Evolutionary conservation across 2,113 vertebrate species (phyloP).

Genomic region (Toxotes jaculatrix): DNA sequence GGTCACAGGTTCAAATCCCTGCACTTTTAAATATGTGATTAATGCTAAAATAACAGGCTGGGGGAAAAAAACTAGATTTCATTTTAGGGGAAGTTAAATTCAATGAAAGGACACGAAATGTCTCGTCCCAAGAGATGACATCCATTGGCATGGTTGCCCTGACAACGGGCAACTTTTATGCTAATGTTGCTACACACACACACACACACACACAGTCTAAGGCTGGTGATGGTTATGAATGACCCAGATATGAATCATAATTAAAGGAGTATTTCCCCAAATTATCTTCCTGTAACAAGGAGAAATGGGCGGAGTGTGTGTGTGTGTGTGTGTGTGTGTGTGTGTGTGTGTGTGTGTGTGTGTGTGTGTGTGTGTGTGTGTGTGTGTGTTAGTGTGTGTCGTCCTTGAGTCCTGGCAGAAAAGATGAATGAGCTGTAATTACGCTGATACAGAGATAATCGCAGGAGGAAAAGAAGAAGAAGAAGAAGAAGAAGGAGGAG

Average conservation of each 20-base stretch:
- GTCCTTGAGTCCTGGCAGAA: conserved; percentile 61
- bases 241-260: conserved; percentile 71
- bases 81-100: conserved; percentile 11
- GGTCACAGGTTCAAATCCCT: conserved; percentile 20
- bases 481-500: background rate
- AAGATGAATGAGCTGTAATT: conserved; percentile 75
- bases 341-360: conserved; percentile 35
- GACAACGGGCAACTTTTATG: conserved; percentile 14
- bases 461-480: conserved; percentile 19
- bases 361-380: conserved; percentile 35
- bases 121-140: background rate
- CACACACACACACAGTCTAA: conserved; percentile 10
- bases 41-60: too few species aligned
- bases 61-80: background rate
- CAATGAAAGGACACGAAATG: background rate
- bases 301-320: conserved; percentile 30
- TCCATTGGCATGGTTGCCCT: background rate
- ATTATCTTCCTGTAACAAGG: conserved; percentile 60
- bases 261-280: conserved; percentile 64
- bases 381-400: conserved; percentile 32
- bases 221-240: conserved; percentile 44
- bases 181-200: conserved; percentile 15
- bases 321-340: conserved; percentile 38
- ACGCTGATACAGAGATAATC: conserved; percentile 59
- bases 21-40: background rate